Evolutionary conservation across 2,113 vertebrate species (phyloP).

Genomic region (Centropristis striata): DNA sequence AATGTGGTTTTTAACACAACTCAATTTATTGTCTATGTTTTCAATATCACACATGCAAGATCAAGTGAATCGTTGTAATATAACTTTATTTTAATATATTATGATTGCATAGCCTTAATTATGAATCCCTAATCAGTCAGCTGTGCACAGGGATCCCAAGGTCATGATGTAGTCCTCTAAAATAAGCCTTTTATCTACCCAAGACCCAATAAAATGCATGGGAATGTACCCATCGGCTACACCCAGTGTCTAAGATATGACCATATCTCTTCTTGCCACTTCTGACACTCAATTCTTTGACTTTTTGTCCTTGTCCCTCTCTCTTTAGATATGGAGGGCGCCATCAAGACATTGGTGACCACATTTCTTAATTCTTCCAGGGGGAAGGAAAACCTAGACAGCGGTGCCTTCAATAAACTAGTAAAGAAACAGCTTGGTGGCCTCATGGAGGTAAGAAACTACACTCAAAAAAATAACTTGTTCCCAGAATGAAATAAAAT

Average conservation of each 20-base stretch:
- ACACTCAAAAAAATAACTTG: too few species aligned
- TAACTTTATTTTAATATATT: background rate
- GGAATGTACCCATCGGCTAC: slow-evolving; percentile 7
- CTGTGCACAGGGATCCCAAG: background rate
- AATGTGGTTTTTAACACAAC: background rate
- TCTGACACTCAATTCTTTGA: slow-evolving; percentile 8
- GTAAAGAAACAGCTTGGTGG: slow-evolving; percentile 71
- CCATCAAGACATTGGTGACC: slow-evolving; percentile 79
- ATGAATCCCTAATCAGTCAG: slow-evolving; percentile 1
- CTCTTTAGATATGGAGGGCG: slow-evolving; percentile 77
- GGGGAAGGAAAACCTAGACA: slow-evolving; percentile 74
- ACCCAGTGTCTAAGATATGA: slow-evolving; percentile 33
- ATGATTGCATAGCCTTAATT: background rate
- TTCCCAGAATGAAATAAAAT: too few species aligned
- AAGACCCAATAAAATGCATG: background rate
- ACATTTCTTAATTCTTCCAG: slow-evolving; percentile 70
- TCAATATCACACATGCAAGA: background rate
- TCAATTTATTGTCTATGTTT: background rate
- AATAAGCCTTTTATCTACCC: slow-evolving; percentile 15
- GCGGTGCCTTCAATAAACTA: slow-evolving; percentile 76
- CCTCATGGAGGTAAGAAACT: slow-evolving; percentile 75
- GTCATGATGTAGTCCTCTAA: background rate
- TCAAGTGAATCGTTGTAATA: background rate
- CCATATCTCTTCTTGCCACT: slow-evolving; percentile 13
- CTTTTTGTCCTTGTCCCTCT: slow-evolving; percentile 31